Percentiles rank a stretch among this genome's conserved stretches.
phyloP scores from a whole-genome alignment of 2,113 vertebrate genomes.

The Rousettus leschenaultii region DNA sequence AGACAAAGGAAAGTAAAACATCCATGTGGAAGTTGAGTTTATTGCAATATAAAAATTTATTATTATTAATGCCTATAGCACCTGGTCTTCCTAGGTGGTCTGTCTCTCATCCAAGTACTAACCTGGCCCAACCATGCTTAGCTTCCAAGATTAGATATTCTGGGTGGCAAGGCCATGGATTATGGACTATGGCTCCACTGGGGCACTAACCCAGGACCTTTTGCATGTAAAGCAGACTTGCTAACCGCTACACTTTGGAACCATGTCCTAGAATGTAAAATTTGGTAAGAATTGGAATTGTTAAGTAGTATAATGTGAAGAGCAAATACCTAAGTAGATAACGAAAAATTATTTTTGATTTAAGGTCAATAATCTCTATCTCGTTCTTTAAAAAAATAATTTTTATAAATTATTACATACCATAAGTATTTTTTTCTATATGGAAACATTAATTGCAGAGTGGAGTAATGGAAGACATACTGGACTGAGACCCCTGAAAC shows the following conservation, averaged over 20 bases:
- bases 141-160: no score
- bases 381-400: neutral
- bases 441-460: neutral
- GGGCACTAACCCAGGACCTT: no score
- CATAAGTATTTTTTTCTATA: neutral
- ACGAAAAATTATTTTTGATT: neutral
- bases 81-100: no score
- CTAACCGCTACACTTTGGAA: no score
- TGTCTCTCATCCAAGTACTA: no score
- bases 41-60: neutral
- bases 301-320: neutral
- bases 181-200: no score
- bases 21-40: neutral
- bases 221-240: no score
- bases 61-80: no score
- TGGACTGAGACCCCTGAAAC: accelerated
- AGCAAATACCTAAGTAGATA: neutral
- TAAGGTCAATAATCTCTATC: neutral
- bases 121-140: no score
- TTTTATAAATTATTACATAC: neutral
- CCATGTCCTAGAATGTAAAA: neutral
- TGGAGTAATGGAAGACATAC: neutral
- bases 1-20: neutral
- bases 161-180: no score
- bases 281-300: neutral